Conservation (phyloP, 2,888 invertebrate species). For the Melanchra persicariae region DNA sequence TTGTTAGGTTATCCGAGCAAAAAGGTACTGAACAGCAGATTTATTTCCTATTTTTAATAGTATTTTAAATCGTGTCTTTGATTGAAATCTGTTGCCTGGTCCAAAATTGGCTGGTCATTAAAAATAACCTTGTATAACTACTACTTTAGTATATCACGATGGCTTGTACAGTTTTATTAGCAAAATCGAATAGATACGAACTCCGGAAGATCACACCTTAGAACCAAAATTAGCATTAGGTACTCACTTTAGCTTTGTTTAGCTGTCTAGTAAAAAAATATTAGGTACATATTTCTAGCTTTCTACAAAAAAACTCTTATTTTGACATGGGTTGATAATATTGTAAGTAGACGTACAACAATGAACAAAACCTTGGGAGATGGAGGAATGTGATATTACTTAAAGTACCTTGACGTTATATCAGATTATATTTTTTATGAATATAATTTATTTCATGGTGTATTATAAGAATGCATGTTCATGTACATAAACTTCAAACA, state of each 20-base stretch:
- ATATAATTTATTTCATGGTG: conserved; percentile 15
- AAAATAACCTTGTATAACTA: no score
- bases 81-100: no score
- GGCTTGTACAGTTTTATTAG: no score
- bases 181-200: neutral
- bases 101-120: no score
- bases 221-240: neutral
- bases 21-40: no score
- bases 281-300: neutral
- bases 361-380: conserved; percentile 29
- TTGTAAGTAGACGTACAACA: neutral
- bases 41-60: no score
- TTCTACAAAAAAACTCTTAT: neutral
- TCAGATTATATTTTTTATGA: conserved; percentile 14
- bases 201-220: neutral
- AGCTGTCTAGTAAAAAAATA: neutral
- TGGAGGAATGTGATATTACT: conserved; percentile 35
- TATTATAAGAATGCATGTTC: conserved; percentile 17
- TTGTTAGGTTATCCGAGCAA: no score
- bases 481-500: neutral
- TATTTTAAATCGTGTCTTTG: no score
- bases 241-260: neutral
- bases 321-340: neutral
- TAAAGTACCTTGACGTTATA: conserved; percentile 21
- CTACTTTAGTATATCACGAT: no score